Evolutionary conservation across 2,113 vertebrate species (phyloP), one percentile per base, ranked within the genome.

Genomic region (Gymnocephalus cernua): DNA sequence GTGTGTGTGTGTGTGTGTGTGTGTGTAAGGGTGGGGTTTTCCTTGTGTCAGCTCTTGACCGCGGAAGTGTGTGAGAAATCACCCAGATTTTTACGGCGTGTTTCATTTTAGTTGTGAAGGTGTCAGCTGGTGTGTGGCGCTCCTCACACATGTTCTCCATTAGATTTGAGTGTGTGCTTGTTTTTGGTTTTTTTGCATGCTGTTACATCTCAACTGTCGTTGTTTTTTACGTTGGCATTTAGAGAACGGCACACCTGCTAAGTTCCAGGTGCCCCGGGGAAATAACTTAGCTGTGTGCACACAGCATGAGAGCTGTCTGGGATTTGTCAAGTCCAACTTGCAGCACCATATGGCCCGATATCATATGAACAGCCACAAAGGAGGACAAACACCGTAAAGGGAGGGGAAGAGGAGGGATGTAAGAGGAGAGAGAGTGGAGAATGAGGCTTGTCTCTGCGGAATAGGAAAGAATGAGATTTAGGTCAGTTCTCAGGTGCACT

Each of bases 211-310:
- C 74, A 64, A 82, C 86, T 82, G 86, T 90, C 90, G 63, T 70
- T 66, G 80, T 70, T 90, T 59, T 88, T 88, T 71, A 66, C 29
- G 41, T 58, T 85, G 91, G 88, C 88, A 88, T 84, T 90, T 75
- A 82, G 75, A 84, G 85, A 86, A 57, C 47, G 29, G 69, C 84
- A 73, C 92, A 94, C 92, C 93, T 93, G 93, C 91, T 82, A 83
- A 79, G 83, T 61, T 89, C 53, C 85, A 76, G 79, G 75, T 82
- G 74, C 89, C 87, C 82, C 27, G 21, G 91, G 92, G 91, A 93
- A 93, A 92, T 93, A 92, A 91, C 79, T 88, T 89, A 25, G 77
- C 86, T 59, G 77, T 58, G 72, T 82, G 85, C 79, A 69, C 75
- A 64, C 85, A 86, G 87, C 84, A 77, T 57, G 84, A 71, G 77